phyloP scores from a whole-genome alignment of 2,797 vertebrate species.

The Gambusia yucatana region DNA sequence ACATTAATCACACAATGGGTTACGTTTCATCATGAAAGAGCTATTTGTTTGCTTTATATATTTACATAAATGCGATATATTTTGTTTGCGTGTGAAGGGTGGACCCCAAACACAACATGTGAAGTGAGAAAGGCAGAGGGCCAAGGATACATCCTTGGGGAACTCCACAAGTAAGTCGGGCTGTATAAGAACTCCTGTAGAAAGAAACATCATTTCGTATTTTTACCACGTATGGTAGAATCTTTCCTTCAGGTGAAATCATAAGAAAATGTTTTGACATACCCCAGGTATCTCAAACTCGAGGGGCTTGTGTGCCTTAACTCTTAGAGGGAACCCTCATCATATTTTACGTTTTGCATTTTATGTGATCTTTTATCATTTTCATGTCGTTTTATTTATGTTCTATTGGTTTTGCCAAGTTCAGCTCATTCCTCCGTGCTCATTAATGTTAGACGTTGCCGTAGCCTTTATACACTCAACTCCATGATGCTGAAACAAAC shows the following conservation, averaged over 20 bases:
- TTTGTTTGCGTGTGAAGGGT: not conserved
- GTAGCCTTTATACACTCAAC: not conserved
- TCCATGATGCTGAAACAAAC: not conserved
- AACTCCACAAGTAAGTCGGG: not conserved
- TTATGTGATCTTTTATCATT: not conserved
- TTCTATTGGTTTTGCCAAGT: not conserved
- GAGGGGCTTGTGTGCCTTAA: not conserved
- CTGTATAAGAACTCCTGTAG: not conserved
- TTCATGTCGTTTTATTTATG: not conserved
- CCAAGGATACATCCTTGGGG: not conserved
- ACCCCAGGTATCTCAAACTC: not conserved
- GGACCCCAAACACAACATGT: not conserved
- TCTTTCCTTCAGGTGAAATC: not conserved
- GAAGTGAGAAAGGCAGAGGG: not conserved
- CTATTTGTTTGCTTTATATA: too few species aligned
- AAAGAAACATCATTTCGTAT: not conserved
- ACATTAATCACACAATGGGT: too few species aligned
- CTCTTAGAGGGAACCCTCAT: not conserved
- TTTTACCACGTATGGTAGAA: not conserved
- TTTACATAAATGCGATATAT: not conserved
- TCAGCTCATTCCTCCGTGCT: not conserved
- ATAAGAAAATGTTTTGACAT: not conserved
- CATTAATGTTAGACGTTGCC: not conserved
- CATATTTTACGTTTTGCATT: not conserved
- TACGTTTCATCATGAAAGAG: too few species aligned